A percentile compares a stretch with the other conserved stretches of the same genome.
Evolutionary conservation across 2,888 invertebrate genomes (phyloP).

Genomic region (Oscheius onirici): DNA sequence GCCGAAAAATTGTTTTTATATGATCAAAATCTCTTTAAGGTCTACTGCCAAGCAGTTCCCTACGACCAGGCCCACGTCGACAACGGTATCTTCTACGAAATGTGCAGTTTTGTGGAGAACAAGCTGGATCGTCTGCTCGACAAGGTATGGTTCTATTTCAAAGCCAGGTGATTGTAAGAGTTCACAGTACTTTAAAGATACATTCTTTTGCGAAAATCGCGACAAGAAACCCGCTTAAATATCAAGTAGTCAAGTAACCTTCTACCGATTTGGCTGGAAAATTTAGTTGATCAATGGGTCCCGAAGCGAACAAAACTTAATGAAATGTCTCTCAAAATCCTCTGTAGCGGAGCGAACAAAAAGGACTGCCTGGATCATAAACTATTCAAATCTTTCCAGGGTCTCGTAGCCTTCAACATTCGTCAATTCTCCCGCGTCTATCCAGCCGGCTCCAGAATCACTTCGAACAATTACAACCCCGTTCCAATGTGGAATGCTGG

Average conservation of each 20-base stretch:
- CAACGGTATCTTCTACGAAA: conserved; percentile 81
- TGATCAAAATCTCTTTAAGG: conserved; percentile 76
- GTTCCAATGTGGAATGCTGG: conserved; percentile 93
- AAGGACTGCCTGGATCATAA: no score
- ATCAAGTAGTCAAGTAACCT: no score
- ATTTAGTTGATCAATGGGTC: no score
- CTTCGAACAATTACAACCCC: conserved; percentile 96
- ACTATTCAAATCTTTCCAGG: conserved; percentile 26
- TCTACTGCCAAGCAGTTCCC: conserved; percentile 81
- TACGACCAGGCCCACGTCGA: conserved; percentile 61
- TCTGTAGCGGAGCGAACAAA: no score
- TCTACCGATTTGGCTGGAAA: no score
- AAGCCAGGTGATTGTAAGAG: no score
- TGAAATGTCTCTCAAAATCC: no score
- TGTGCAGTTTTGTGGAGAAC: conserved; percentile 97
- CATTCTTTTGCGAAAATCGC: no score
- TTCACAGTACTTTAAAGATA: no score
- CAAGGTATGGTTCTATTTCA: conserved; percentile 72
- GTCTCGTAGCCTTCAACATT: conserved; percentile 66
- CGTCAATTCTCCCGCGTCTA: conserved; percentile 91
- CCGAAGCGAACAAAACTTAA: no score
- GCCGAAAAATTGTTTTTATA: no score
- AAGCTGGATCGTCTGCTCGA: conserved; percentile 90
- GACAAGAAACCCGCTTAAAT: no score
- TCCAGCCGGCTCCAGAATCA: conserved; percentile 87